Evolutionary conservation across 2,113 vertebrate species (phyloP), one percentile per base, ranked within the genome.

Genomic region (Paraplagusia blochii): DNA sequence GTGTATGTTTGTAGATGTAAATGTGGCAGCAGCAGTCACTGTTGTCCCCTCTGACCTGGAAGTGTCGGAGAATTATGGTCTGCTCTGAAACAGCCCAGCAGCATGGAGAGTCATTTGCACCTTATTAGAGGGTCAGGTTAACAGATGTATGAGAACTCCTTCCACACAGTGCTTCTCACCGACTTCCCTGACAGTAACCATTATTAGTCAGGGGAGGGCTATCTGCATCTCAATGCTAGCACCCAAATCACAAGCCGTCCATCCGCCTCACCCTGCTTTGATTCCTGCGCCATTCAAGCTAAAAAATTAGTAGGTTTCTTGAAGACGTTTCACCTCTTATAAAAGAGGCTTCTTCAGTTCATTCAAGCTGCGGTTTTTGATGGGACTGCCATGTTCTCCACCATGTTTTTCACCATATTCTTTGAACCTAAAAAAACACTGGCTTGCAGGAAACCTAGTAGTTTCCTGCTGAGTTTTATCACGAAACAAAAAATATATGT

Each of bases 211-310:
- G 14, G 44, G 71, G 81, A 79, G 64, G 77, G 43, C 48, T 66
- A 86, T 89, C 85, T 88, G 81, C 88, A 88, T 89, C 66, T 88
- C 72, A 90, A 88, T 89, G 65, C 74, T 66, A 61, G 59, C 59
- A 76, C 66, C 87, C 79, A 84, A 87, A 84, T 79, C 76, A 70
- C 64, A 48, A 69, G 78, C 62, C 75, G 75, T n/a, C n/a, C n/a
- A 87, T 79, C 76, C 68, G 47, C 61, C 76, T 73, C 65, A 78
- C 84, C 66, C 77, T 47, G 42, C 33, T 52, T 65, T 72, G 77
- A 67, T 83, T 73, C 48, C 0, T 8, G n/a, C 44, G 46, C 40
- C 53, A 43, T 65, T 53, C 44, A 65, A n/a, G n/a, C n/a, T n/a
- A n/a, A n/a, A n/a, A n/a, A n/a, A n/a, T n/a, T n/a, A n/a, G n/a